Percentiles rank a stretch among this genome's conserved stretches.
Conservation (phyloP, 2,113 vertebrate species). For the Willisornis vidua region DNA sequence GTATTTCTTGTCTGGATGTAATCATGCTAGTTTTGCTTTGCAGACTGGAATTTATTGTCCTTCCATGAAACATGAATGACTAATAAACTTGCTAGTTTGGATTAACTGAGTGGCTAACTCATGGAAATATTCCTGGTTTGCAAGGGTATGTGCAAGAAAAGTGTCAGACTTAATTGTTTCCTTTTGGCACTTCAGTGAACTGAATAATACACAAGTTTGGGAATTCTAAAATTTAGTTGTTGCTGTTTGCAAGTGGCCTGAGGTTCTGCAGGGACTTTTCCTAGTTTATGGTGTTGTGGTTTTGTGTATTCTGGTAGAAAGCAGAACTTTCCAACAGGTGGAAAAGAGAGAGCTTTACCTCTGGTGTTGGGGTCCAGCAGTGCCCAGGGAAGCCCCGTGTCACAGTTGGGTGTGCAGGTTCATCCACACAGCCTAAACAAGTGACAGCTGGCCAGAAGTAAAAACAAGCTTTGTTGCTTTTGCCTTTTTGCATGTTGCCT, state of each 20-base stretch:
- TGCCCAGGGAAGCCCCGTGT: background rate
- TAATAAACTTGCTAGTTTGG: background rate
- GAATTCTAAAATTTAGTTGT: background rate
- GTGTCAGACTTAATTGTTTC: fast-evolving
- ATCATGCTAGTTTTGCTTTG: background rate
- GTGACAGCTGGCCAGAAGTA: background rate
- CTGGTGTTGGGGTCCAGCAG: background rate
- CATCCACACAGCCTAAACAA: background rate
- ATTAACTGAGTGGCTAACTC: background rate
- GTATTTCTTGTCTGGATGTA: fast-evolving
- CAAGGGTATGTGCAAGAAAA: background rate
- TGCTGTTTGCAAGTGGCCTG: background rate
- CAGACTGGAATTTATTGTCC: background rate
- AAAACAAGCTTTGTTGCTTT: background rate
- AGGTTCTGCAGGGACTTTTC: background rate
- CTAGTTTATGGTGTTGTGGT: background rate
- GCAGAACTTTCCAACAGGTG: background rate
- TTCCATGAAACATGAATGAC: background rate
- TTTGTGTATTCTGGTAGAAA: background rate
- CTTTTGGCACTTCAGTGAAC: fast-evolving
- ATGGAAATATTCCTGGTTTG: background rate
- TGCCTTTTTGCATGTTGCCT: background rate
- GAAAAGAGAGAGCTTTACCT: background rate
- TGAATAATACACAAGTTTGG: background rate
- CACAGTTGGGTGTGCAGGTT: background rate